Evolutionary conservation across 2,113 vertebrate genomes (phyloP).

Genomic region (Zosterops lateralis): DNA sequence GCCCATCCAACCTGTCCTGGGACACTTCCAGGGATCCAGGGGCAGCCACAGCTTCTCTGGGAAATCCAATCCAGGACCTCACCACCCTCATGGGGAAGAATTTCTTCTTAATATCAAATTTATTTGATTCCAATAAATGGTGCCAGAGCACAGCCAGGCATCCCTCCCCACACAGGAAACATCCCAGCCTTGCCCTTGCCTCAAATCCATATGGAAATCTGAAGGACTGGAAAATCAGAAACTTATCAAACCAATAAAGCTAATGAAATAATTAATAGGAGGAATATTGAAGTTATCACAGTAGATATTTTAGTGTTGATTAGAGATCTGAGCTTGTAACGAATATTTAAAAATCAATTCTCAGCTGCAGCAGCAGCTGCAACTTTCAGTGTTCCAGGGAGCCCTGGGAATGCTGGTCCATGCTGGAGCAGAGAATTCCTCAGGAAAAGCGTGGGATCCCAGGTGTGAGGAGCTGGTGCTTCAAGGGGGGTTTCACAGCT

Average conservation of each 20-base stretch:
- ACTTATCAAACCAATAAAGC: not conserved
- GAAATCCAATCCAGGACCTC: not conserved
- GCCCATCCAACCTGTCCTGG: fast-evolving
- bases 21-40: not conserved
- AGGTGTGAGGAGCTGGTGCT: not conserved
- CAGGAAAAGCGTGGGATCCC: not conserved
- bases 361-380: not conserved
- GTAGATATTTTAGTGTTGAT: not conserved
- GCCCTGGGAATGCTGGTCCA: not conserved
- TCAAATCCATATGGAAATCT: not conserved
- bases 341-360: not conserved
- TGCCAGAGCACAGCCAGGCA: not conserved
- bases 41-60: not conserved
- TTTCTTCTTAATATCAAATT: not conserved
- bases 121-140: not conserved
- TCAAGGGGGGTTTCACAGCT: fast-evolving
- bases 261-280: not conserved
- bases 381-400: fast-evolving
- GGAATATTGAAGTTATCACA: not conserved
- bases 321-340: not conserved
- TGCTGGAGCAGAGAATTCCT: not conserved
- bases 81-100: not conserved
- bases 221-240: not conserved
- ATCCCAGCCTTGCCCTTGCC: not conserved
- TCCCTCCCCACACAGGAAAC: not conserved